Conservation (phyloP, 2,113 vertebrate species). For the Cepphus grylle region DNA sequence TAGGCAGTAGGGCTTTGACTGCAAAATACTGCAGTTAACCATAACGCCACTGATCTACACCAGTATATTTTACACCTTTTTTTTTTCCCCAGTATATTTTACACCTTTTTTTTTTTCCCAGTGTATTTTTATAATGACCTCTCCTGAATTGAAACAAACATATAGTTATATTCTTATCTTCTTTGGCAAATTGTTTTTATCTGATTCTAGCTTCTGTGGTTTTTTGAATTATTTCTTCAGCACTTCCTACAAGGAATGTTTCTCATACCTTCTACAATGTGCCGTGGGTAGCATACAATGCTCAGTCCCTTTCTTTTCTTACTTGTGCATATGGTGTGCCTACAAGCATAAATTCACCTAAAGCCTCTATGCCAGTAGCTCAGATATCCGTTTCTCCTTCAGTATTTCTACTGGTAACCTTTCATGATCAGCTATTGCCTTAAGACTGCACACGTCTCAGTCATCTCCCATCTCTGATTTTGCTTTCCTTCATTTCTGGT, state of each 20-base stretch:
- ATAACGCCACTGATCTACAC: neutral
- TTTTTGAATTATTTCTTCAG: neutral
- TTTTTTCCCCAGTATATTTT: neutral
- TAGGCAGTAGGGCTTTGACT: neutral
- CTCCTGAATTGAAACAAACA: neutral
- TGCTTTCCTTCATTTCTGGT: neutral
- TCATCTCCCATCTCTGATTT: neutral
- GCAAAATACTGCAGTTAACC: neutral
- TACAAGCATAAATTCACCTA: neutral
- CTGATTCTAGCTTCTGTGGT: neutral
- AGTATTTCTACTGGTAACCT: neutral
- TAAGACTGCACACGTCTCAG: neutral
- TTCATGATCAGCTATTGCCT: neutral
- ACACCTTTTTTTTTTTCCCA: neutral
- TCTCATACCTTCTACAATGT: neutral
- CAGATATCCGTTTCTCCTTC: neutral
- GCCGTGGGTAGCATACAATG: neutral
- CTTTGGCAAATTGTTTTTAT: neutral
- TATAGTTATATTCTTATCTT: neutral
- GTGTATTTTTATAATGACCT: neutral
- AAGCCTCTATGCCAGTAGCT: neutral
- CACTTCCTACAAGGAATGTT: neutral
- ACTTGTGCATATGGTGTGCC: neutral
- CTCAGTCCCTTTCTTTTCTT: neutral
- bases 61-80: neutral